These are phyloP conservation scores for Hedya salicella DNA, from an alignment of 2,888 invertebrate genomes.

Conservation along the genomic window DNA sequence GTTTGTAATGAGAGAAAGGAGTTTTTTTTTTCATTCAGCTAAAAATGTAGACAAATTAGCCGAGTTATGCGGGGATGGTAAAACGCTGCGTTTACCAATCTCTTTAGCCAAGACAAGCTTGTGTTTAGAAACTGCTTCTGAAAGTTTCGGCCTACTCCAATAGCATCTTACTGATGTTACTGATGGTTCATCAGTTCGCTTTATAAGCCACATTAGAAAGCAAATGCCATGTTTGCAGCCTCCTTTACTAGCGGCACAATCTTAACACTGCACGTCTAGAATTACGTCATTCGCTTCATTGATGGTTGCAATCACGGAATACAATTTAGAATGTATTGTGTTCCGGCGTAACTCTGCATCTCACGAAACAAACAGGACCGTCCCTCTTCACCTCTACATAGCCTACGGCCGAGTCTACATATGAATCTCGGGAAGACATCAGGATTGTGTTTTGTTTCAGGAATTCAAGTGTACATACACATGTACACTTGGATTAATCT, in stretches of 20 bases:
- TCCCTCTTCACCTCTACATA: constrained; percentile 2
- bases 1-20: not conserved
- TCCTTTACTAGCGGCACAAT: not conserved
- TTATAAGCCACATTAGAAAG: no score
- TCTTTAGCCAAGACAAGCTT: not conserved
- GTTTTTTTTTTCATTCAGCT: not conserved
- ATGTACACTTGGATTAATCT: no score
- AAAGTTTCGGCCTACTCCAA: no score
- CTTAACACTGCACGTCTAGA: not conserved
- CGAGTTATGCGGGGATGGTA: not conserved
- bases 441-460: no score
- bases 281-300: no score
- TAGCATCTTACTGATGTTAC: no score
- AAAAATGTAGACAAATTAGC: not conserved
- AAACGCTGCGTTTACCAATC: not conserved
- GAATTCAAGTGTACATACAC: no score
- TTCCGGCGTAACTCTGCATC: not conserved
- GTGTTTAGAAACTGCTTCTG: not conserved
- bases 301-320: no score
- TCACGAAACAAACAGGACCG: not conserved
- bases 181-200: no score
- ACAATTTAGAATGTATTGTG: no score
- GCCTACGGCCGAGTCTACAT: not conserved
- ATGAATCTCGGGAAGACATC: no score
- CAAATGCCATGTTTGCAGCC: not conserved